phyloP scores from a whole-genome alignment of 2,888 invertebrate genomes.

The Tetanocera ferruginea region DNA sequence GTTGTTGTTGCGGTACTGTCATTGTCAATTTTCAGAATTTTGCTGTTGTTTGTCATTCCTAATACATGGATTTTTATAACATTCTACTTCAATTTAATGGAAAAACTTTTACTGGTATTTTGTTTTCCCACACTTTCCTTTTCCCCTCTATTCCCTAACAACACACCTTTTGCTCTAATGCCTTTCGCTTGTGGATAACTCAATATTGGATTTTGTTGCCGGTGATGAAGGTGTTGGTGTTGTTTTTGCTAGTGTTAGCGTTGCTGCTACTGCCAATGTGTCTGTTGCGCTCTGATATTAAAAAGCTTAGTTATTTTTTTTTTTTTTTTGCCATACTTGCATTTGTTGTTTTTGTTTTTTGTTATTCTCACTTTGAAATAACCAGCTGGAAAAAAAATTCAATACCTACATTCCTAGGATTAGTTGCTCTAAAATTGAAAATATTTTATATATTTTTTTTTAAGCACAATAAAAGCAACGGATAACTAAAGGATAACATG shows the following conservation, averaged over 20 bases:
- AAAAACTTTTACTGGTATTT: slow-evolving; percentile 33
- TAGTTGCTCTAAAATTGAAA: too few relatives aligned
- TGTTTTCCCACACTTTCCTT: neutral
- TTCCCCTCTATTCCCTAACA: neutral
- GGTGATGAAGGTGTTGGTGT: neutral
- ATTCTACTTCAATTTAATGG: slow-evolving; percentile 37
- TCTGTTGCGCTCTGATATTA: slow-evolving; percentile 11
- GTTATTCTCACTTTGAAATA: slow-evolving; percentile 10
- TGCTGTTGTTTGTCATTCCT: slow-evolving; percentile 23
- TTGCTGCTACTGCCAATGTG: neutral
- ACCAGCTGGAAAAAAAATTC: neutral
- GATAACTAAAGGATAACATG: too few relatives aligned
- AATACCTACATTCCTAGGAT: too few relatives aligned
- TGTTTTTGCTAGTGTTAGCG: neutral
- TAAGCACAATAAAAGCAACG: too few relatives aligned
- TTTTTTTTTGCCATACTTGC: neutral
- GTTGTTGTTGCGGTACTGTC: neutral
- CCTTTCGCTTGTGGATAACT: neutral
- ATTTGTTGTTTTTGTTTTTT: neutral
- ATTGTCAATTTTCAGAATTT: neutral
- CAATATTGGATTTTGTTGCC: neutral
- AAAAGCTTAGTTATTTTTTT: slow-evolving; percentile 21
- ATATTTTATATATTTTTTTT: too few relatives aligned
- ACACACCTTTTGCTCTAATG: neutral
- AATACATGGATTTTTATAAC: slow-evolving; percentile 30